phyloP scores from a whole-genome alignment of 1,140 invertebrate species.

The Drosophila ercepeae region DNA sequence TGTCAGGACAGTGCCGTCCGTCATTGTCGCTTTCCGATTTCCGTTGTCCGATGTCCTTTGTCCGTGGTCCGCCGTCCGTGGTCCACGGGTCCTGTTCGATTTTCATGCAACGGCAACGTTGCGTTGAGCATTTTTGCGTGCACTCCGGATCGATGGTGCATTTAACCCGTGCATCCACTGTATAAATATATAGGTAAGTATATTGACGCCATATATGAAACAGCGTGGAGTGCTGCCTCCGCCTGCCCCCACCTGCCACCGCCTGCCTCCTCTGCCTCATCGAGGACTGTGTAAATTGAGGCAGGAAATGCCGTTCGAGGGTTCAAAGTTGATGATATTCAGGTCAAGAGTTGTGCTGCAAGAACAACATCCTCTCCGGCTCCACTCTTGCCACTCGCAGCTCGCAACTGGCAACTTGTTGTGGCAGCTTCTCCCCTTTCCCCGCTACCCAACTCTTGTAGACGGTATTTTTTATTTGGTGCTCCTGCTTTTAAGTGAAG shows the following conservation, averaged over 20 bases:
- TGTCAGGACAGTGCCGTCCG: conserved; percentile 62
- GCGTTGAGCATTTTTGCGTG: conserved; percentile 57
- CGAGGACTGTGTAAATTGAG: conserved; percentile 66
- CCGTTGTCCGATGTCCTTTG: neutral
- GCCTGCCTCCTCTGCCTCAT: neutral
- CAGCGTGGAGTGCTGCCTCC: conserved; percentile 5
- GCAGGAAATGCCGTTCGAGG: conserved; percentile 69
- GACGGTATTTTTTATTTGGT: conserved; percentile 18
- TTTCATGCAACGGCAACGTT: conserved; percentile 46
- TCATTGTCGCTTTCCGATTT: conserved; percentile 48
- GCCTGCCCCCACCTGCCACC: neutral
- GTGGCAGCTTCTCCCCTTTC: conserved; percentile 27
- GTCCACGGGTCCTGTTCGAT: conserved; percentile 55
- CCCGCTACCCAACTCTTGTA: neutral
- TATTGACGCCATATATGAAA: conserved; percentile 43
- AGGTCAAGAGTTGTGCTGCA: conserved; percentile 59
- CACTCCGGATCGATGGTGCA: conserved; percentile 43
- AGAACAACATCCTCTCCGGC: conserved; percentile 29
- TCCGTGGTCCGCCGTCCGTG: conserved; percentile 7
- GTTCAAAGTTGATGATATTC: conserved; percentile 72
- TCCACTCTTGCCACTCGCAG: conserved; percentile 8
- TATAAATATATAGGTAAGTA: conserved; percentile 4
- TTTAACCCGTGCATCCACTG: conserved; percentile 1
- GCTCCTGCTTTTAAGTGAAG: conserved; percentile 63
- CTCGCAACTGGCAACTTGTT: conserved; percentile 52